These are phyloP conservation scores for Melangyna quadrimaculata DNA, from an alignment of 2,888 invertebrate species.

Conservation along the genomic window DNA sequence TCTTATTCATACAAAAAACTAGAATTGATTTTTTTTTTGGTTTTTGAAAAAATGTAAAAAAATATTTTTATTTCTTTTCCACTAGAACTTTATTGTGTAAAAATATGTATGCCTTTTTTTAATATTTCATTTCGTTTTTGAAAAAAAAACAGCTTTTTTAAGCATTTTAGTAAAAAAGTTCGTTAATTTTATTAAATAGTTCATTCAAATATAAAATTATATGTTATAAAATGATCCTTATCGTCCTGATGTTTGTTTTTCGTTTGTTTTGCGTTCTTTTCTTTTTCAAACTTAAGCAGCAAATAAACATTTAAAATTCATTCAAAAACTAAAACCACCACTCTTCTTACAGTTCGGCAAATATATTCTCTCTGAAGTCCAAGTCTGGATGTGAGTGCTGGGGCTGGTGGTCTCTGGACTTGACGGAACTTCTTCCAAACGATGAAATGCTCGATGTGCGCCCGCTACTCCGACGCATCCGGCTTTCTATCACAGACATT, in stretches of 20 bases:
- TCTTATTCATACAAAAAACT: constrained; percentile 9
- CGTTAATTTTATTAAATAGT: neutral
- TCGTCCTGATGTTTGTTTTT: neutral
- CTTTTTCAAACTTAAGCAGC: constrained; percentile 25
- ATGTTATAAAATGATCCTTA: neutral
- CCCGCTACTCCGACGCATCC: constrained; percentile 78
- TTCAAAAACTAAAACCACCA: constrained; percentile 65
- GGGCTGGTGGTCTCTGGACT: constrained; percentile 78
- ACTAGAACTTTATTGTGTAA: constrained; percentile 30
- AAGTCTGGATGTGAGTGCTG: constrained; percentile 79
- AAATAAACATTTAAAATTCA: constrained; percentile 32
- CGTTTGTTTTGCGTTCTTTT: too few relatives aligned
- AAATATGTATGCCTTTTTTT: constrained; percentile 22
- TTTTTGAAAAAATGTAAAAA: constrained; percentile 61
- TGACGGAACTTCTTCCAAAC: constrained; percentile 79
- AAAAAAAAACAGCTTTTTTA: neutral
- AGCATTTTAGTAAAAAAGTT: neutral
- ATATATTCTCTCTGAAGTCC: constrained; percentile 80
- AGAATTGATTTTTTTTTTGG: neutral
- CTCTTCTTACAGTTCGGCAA: constrained; percentile 78
- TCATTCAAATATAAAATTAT: neutral
- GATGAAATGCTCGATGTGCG: constrained; percentile 77
- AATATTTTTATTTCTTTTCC: constrained; percentile 42
- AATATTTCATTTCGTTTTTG: too few relatives aligned
- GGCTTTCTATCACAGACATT: constrained; percentile 79